These are phyloP conservation scores for Tenthredo amoena DNA, from an alignment of 2,888 invertebrate genomes.

Conservation along the genomic window DNA sequence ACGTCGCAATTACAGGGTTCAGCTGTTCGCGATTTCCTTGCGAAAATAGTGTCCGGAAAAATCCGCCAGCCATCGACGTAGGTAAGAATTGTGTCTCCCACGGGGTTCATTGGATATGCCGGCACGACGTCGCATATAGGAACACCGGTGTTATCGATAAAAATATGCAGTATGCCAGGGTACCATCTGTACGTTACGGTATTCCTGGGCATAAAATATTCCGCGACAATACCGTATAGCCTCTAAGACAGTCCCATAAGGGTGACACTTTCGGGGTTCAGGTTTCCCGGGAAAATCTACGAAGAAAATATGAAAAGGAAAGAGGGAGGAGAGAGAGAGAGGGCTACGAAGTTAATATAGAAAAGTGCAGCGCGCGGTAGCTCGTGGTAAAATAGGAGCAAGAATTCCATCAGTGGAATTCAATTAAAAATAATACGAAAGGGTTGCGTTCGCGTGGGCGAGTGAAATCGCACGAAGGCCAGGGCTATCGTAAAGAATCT, in stretches of 20 bases:
- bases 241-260: constrained; percentile 16
- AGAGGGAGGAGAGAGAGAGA: neutral
- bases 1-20: constrained; percentile 6
- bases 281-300: neutral
- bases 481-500: neutral
- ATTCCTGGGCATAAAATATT: constrained; percentile 60
- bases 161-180: constrained; percentile 55
- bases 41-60: neutral
- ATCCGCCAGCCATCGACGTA: neutral
- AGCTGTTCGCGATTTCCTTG: constrained; percentile 8
- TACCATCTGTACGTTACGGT: constrained; percentile 65
- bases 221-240: constrained; percentile 57
- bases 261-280: constrained; percentile 13
- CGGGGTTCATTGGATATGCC: constrained; percentile 53
- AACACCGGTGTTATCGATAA: constrained; percentile 50
- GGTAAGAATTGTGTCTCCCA: constrained; percentile 46
- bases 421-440: constrained; percentile 75
- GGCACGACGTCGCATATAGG: constrained; percentile 17
- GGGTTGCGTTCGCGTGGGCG: constrained; percentile 44
- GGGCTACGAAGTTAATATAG: constrained; percentile 13
- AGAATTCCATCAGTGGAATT: constrained; percentile 73
- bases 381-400: neutral
- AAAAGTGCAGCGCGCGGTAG: neutral
- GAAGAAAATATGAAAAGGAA: neutral
- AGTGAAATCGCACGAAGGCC: constrained; percentile 14